Evolutionary conservation across 1,140 invertebrate species (phyloP), one percentile per base, ranked within the genome.

Genomic region (Anagrus nilaparvatae): DNA sequence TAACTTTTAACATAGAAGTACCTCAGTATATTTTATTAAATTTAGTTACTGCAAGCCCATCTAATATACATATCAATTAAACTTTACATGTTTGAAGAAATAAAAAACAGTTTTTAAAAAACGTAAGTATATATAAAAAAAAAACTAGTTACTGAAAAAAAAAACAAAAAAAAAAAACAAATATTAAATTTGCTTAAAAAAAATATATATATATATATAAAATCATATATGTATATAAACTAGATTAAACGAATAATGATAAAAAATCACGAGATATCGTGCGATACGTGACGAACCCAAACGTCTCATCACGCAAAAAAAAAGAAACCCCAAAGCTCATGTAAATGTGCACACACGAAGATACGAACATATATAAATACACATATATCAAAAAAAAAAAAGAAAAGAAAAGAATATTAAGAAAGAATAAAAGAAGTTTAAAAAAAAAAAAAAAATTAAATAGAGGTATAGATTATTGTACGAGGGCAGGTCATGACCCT

Each of bases 401-500:
- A 40, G 37, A 48, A 38, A 43, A 7, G 41, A 19, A 25, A 24
- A 35, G 28, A 49, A 31, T 35, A 52, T 42, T 47, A 50, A 49
- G 53, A 54, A 50, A 55, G 24, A 25, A 41, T 44, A 42, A 32
- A 27, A 40, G 41, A 46, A 40, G 43, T 46, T 20, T 23, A 42
- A 39, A 32, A 50, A 41, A 10, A 30, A 29, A 17, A 32, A 37
- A 42, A 41, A 31, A 40, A 43, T 10, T 43, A 47, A 34, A 44
- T 50, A 29, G 50, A 47, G 35, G 50, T 54, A 52, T 51, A 62
- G 58, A 59, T 60, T 59, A 59, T 59, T 59, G 57, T 56, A 52
- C 50, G 59, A 60, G 59, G 64, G 60, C 59, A 62, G 60, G 64
- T 52, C 63, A 64, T 60, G 63, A 65, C 64, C 63, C 60, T 59